These are phyloP conservation scores for Microcaecilia unicolor DNA, from an alignment of 2,797 vertebrate genomes.

Conservation along the genomic window DNA sequence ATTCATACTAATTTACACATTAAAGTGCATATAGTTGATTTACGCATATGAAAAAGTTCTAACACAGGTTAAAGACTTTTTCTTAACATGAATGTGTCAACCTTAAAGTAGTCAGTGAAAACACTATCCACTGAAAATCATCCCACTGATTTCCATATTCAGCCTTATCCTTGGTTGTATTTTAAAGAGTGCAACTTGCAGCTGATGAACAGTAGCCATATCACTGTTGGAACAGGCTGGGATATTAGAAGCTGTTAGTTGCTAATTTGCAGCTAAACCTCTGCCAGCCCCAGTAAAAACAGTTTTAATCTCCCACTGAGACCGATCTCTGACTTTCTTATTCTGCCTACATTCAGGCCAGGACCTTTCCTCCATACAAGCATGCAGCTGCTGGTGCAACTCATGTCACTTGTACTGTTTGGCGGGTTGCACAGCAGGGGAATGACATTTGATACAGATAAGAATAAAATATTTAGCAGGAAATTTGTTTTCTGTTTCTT, in stretches of 20 bases:
- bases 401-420: neutral
- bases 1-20: no score
- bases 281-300: neutral
- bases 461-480: neutral
- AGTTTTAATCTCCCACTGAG: conserved; percentile 1
- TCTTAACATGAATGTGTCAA: no score
- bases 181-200: conserved; percentile 7
- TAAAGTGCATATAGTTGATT: no score
- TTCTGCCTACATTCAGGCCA: conserved; percentile 6
- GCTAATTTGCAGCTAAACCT: neutral
- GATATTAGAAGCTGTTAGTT: conserved; percentile 9
- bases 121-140: no score
- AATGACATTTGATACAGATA: neutral
- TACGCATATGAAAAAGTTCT: no score
- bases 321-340: conserved; percentile 1
- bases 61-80: no score
- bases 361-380: neutral
- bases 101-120: no score
- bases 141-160: no score
- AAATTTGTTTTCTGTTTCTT: neutral
- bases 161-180: conserved; percentile 3
- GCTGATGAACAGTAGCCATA: no score
- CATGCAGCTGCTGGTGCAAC: conserved; percentile 5
- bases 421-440: neutral
- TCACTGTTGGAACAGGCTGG: no score